Conservation (phyloP, 2,797 vertebrate species). For the Sebastiscus albofasciatus region DNA sequence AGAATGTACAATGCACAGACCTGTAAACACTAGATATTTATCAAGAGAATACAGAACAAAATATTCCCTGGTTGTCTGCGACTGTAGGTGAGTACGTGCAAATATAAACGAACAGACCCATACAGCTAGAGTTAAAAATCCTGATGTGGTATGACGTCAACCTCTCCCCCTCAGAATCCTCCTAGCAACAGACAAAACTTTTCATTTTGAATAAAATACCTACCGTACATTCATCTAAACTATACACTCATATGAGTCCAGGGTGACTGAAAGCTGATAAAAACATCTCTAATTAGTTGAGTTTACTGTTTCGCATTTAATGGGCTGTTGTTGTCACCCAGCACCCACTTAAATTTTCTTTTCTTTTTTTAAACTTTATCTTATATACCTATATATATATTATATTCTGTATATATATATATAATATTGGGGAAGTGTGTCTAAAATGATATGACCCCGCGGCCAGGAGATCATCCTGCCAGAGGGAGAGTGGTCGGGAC, state of each 20-base stretch:
- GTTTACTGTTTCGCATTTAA: no score
- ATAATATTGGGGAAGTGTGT: background rate
- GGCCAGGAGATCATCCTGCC: no score
- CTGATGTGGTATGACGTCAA: background rate
- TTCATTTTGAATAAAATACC: background rate
- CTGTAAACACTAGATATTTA: background rate
- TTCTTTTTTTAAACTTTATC: background rate
- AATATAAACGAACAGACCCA: background rate
- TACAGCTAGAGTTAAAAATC: no score
- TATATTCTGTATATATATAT: no score
- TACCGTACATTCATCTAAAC: no score
- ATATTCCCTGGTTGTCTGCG: background rate
- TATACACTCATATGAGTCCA: no score
- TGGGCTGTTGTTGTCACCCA: no score
- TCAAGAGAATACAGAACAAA: background rate
- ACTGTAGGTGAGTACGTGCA: background rate
- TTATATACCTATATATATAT: background rate
- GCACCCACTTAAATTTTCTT: background rate
- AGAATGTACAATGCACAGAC: no score
- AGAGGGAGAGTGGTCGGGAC: no score
- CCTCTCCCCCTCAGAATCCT: background rate
- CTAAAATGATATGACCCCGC: background rate
- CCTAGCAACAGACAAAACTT: background rate
- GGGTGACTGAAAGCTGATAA: background rate
- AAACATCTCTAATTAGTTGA: background rate